Base-by-base conservation (phyloP, 1,140 invertebrate genomes). In the Neodiprion lecontei region DNA sequence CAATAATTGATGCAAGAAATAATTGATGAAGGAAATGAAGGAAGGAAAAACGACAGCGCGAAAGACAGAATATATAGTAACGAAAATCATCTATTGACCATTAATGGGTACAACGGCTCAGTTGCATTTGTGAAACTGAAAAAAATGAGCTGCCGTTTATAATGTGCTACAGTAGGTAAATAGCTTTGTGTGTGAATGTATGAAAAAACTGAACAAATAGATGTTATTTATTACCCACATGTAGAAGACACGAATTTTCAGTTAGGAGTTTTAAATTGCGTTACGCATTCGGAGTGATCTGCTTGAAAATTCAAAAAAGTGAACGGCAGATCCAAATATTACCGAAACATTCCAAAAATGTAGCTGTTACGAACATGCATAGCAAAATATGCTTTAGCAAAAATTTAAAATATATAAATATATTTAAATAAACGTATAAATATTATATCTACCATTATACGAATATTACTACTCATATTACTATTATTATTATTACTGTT, bases 31-130 rank as follows among this genome's bases (percentile, higher is more conserved):
- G 61, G 65, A 48, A 48, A 70, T 49, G 21, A 67, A 10, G 11
- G 23, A 70, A 73, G 48, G 11, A 67, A 69, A 48, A 69, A 70
- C 40, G 48, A 76, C 5, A 66, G 40, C 28, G 40, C 28, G 28
- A 69, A 69, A 69, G 23, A 10, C 48, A 48, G 23, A 69, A 71
- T 50, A 17, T 53, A 75, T 76, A 72, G 48, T 8, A 61, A 72
- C 50, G 72, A 53, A 65, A 69, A 72, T 28, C 65, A 69, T 78
- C 72, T 5, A 40, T 40, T 40, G 28, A 40, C 28, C 28, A 40
- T 40, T 40, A 5, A 40, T 40, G 28, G 28, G 5, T 40, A 40
- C 5, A 40, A 40, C 28, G 28, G 28, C 28, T 40, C 28, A 40
- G 28, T 40, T 40, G 2, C 28, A 40, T 40, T 40, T 40, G 28